Evolutionary conservation across 2,797 vertebrate genomes (phyloP), one percentile per base, ranked within the genome.

Genomic region (Hydrocynus forskahlii): DNA sequence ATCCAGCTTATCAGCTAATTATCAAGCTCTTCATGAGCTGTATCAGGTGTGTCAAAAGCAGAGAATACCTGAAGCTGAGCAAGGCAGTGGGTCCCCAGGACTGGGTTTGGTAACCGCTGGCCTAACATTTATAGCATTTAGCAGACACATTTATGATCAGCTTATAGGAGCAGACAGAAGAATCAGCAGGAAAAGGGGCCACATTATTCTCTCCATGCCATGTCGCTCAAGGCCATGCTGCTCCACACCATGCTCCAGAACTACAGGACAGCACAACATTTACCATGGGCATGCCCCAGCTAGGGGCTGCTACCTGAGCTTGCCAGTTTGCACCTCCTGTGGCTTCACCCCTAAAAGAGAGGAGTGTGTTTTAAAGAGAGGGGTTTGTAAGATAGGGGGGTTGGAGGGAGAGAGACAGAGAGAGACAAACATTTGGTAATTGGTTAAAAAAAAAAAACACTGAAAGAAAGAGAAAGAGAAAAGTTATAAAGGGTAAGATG

Each of bases 281-380:
- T 98, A 99, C 97, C 97, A 98, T 90, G 86, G 96, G 93, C 86
- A 96, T 94, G 88, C 97, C 96, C 98, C 98, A 99, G 73, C 96
- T 96, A 81, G 97, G 96, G 83, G 97, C 96, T 89, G 97, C 96
- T 94, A 99, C 97, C 96, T 99, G 98, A 35, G 97, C 94, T 88
- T 96, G 95, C 96, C 96, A 97, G 86, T 96, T 94, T 59, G 95
- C 95, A 90, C 91, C 94, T 90, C 96, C 96, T 85, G 97, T 91
- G 97, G 92, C 86, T 95, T 96, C 79, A 92, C 97, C 95, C 92
- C 97, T 97, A 93, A 69, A 52, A 73, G 38, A 72, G 38, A 62
- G 25, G 35, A 35, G 35, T 2, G 35, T 35, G 4, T 35, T 35
- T 35, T 35, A 35, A 35, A 35, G 35, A 35, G 35, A 35, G 35